Conservation (phyloP, 2,113 vertebrate species). For the Colaptes auratus region DNA sequence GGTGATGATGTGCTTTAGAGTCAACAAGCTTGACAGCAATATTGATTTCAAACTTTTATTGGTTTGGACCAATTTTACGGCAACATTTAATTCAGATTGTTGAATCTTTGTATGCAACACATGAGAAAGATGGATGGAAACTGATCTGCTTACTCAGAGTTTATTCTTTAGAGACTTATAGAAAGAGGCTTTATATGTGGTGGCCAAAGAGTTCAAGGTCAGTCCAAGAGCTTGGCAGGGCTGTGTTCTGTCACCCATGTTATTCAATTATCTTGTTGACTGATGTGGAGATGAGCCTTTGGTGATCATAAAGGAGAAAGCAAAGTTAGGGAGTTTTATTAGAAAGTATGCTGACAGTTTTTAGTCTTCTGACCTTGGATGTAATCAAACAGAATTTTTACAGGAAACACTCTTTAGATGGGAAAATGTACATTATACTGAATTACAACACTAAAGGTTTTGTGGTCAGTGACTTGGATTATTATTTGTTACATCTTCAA, state of each 20-base stretch:
- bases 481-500: neutral
- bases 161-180: neutral
- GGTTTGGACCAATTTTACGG: neutral
- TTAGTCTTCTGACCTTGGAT: neutral
- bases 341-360: neutral
- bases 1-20: neutral
- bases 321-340: neutral
- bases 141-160: neutral
- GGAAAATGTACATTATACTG: neutral
- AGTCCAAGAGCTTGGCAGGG: neutral
- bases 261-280: conserved; percentile 29
- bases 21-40: neutral
- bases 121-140: neutral
- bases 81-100: neutral
- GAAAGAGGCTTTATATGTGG: neutral
- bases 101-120: neutral
- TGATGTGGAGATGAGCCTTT: neutral
- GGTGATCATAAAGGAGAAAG: neutral
- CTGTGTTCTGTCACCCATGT: conserved; percentile 7
- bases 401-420: neutral
- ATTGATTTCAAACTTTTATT: neutral
- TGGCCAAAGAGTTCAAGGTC: conserved; percentile 25
- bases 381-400: neutral
- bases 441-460: neutral
- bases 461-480: neutral